These are phyloP conservation scores for Drosophila busckii DNA, from an alignment of 1,140 invertebrate genomes.

Conservation along the genomic window DNA sequence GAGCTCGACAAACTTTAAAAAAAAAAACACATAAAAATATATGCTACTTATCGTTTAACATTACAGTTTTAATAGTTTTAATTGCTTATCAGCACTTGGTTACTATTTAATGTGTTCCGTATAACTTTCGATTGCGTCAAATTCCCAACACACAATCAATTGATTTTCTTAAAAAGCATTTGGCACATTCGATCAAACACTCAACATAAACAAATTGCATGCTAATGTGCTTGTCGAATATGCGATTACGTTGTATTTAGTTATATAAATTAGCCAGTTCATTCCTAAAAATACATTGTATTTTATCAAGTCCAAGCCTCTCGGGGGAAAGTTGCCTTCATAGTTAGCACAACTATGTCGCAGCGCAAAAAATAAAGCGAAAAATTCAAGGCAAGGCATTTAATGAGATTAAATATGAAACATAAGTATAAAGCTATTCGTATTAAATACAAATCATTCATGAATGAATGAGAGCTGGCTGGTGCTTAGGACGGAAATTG, in stretches of 20 bases:
- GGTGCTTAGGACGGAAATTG: slow-evolving; percentile 52
- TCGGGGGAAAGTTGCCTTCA: slow-evolving; percentile 45
- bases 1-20: too few relatives aligned
- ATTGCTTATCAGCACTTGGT: too few relatives aligned
- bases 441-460: slow-evolving; percentile 53
- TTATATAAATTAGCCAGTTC: slow-evolving; percentile 13
- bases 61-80: too few relatives aligned
- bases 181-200: too few relatives aligned
- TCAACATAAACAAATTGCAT: too few relatives aligned
- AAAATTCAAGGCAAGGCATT: slow-evolving; percentile 47
- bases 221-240: too few relatives aligned
- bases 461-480: slow-evolving; percentile 53
- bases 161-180: too few relatives aligned
- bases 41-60: too few relatives aligned
- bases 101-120: too few relatives aligned
- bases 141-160: too few relatives aligned
- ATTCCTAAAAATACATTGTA: slow-evolving; percentile 31
- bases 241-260: slow-evolving; percentile 1
- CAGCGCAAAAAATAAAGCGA: slow-evolving; percentile 22
- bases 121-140: too few relatives aligned
- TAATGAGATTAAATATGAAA: slow-evolving; percentile 23
- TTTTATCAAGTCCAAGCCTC: slow-evolving; percentile 29
- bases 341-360: slow-evolving; percentile 27
- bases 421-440: slow-evolving; percentile 2
- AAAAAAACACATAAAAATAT: too few relatives aligned